These are phyloP conservation scores for Salticus scenicus DNA, from an alignment of 2,888 invertebrate species.

Conservation along the genomic window DNA sequence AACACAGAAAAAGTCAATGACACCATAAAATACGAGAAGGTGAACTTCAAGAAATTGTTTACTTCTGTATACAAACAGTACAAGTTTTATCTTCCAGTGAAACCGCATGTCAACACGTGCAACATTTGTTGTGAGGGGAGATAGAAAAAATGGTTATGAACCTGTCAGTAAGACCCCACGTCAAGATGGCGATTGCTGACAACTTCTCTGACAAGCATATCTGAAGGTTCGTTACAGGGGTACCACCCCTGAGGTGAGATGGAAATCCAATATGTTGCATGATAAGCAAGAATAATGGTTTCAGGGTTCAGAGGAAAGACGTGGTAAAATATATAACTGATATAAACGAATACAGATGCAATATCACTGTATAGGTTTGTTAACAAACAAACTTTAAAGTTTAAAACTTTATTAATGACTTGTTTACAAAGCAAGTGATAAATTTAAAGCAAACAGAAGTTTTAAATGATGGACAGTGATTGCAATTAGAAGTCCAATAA, in stretches of 20 bases:
- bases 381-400: no score
- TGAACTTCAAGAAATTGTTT: conserved; percentile 38
- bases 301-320: no score
- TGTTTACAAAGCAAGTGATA: no score
- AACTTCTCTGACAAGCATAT: conserved; percentile 47
- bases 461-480: no score
- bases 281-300: neutral
- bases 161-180: conserved; percentile 46
- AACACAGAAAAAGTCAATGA: no score
- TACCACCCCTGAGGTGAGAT: conserved; percentile 11
- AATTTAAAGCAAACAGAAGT: no score
- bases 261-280: neutral
- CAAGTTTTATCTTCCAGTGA: conserved; percentile 46
- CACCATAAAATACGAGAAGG: neutral
- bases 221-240: conserved; percentile 23
- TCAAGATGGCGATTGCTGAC: conserved; percentile 36
- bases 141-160: conserved; percentile 20
- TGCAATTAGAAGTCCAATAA: no score
- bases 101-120: conserved; percentile 47
- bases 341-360: no score
- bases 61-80: conserved; percentile 19
- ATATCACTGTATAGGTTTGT: no score
- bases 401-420: no score
- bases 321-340: no score
- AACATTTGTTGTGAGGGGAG: neutral